These are phyloP conservation scores for Tethea ocularis DNA, from an alignment of 2,888 invertebrate species.

Conservation along the genomic window DNA sequence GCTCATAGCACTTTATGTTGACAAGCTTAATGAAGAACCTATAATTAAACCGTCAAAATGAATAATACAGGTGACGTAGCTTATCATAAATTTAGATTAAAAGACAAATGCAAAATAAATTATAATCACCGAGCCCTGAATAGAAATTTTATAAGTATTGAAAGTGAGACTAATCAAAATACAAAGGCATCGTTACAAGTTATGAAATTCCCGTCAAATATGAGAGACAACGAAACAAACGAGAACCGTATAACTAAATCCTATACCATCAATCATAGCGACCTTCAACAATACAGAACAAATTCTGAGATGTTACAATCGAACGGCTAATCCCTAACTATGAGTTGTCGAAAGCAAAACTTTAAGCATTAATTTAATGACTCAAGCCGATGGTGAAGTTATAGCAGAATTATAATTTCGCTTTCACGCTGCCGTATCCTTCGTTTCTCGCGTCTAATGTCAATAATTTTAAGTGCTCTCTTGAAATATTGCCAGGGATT, in stretches of 20 bases:
- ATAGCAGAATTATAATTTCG: constrained; percentile 38
- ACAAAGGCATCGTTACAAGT: constrained; percentile 31
- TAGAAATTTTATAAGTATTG: constrained; percentile 13
- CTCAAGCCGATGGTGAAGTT: constrained; percentile 29
- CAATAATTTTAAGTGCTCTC: constrained; percentile 66
- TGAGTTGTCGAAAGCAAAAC: constrained; percentile 17
- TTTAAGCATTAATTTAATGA: constrained; percentile 32
- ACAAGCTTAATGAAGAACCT: background rate
- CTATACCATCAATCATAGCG: constrained; percentile 35
- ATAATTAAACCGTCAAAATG: constrained; percentile 10
- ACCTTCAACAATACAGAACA: constrained; percentile 25
- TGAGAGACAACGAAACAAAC: constrained; percentile 23
- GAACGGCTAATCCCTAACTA: constrained; percentile 21
- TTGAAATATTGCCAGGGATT: constrained; percentile 67
- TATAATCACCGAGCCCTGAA: background rate
- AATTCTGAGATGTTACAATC: constrained; percentile 22
- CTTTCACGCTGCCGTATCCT: constrained; percentile 31
- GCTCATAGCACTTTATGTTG: constrained; percentile 4
- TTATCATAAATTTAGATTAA: constrained; percentile 10
- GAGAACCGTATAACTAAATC: constrained; percentile 28
- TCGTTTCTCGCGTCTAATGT: constrained; percentile 47
- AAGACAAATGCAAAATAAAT: constrained; percentile 3
- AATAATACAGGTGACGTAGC: constrained; percentile 10
- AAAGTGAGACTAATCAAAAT: constrained; percentile 26
- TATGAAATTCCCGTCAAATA: constrained; percentile 22